Evolutionary conservation across 2,113 vertebrate genomes (phyloP).

Genomic region (Prionailurus bengalensis): DNA sequence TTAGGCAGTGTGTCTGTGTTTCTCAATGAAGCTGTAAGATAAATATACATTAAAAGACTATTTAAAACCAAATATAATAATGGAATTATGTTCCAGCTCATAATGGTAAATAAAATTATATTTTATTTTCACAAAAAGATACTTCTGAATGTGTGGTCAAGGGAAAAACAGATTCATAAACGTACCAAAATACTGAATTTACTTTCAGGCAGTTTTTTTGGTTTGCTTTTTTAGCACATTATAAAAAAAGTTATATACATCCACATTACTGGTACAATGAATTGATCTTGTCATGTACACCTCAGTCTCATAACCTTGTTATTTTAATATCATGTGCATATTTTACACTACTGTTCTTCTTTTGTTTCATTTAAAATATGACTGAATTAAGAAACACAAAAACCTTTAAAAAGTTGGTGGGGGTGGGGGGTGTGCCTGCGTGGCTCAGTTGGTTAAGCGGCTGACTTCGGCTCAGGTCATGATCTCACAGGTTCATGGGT

Average conservation of each 20-base stretch:
- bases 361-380: constrained; percentile 48
- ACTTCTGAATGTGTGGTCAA: constrained; percentile 44
- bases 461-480: too few relatives aligned
- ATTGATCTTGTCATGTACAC: not conserved
- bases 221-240: not conserved
- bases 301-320: not conserved
- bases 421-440: too few relatives aligned
- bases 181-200: not conserved
- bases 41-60: constrained; percentile 14
- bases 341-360: not conserved
- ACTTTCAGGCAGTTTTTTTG: not conserved
- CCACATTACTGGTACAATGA: not conserved
- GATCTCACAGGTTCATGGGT: too few relatives aligned
- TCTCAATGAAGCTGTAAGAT: not conserved
- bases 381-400: not conserved
- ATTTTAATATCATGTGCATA: not conserved
- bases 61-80: not conserved
- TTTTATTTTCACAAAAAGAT: constrained; percentile 43
- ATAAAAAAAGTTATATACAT: not conserved
- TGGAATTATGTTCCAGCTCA: not conserved
- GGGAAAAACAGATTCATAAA: not conserved
- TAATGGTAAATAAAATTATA: not conserved
- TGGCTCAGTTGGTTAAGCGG: too few relatives aligned
- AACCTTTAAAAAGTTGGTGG: too few relatives aligned
- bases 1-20: not conserved